A percentile compares a stretch with the other conserved stretches of the same genome.
phyloP scores from a whole-genome alignment of 2,113 vertebrate genomes.

The Myrmecobius fasciatus region DNA sequence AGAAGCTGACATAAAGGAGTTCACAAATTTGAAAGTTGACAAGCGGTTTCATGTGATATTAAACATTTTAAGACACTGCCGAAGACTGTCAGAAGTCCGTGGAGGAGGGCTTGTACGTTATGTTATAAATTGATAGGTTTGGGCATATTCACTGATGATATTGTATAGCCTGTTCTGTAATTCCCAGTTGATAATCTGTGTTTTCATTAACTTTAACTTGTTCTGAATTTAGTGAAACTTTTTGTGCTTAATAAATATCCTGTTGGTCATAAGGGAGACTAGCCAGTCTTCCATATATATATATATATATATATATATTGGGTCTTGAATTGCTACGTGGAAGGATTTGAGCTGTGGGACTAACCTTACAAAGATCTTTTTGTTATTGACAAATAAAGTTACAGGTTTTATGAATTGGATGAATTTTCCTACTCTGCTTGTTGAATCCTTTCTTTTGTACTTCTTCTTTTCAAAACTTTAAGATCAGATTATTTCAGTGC shows the following conservation, averaged over 20 bases:
- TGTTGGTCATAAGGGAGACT: neutral
- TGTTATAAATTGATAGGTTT: constrained; percentile 80
- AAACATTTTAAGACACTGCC: constrained; percentile 93
- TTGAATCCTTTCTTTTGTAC: neutral
- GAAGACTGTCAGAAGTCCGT: constrained; percentile 88
- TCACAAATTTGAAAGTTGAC: constrained; percentile 88
- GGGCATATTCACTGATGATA: rapidly evolving
- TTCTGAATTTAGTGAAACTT: constrained; percentile 35
- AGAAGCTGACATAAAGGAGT: constrained; percentile 91
- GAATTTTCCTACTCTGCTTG: neutral
- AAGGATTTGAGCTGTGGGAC: neutral
- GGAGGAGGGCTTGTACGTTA: constrained; percentile 87
- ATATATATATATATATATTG: no score
- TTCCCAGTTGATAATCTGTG: neutral
- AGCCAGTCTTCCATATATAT: no score
- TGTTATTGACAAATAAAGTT: neutral
- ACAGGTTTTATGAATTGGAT: neutral
- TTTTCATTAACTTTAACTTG: constrained; percentile 14
- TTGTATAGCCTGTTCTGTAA: rapidly evolving
- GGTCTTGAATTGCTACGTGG: neutral
- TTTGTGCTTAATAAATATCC: neutral
- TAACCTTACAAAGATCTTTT: neutral
- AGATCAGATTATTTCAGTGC: no score
- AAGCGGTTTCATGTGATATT: constrained; percentile 90
- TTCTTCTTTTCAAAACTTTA: neutral